Conservation (phyloP, 2,113 vertebrate genomes). For the Platanista minor region DNA sequence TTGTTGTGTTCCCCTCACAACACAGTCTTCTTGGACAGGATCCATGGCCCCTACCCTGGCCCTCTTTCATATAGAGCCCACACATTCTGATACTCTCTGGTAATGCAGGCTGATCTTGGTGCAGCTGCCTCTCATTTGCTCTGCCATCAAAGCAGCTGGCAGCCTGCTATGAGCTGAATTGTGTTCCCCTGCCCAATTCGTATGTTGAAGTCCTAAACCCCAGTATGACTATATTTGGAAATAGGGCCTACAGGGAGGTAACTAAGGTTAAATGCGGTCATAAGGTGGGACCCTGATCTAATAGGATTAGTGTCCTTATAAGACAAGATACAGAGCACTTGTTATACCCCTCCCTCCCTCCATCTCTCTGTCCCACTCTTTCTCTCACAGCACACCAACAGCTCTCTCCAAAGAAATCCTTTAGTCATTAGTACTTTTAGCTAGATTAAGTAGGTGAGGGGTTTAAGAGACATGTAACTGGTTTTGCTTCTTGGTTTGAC, state of each 20-base stretch:
- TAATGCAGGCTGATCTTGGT: neutral
- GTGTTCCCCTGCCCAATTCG: too few species aligned
- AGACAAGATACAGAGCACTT: neutral
- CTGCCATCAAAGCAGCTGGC: neutral
- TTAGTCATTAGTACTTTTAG: neutral
- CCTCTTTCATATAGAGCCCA: neutral
- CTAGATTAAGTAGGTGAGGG: neutral
- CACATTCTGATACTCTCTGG: neutral
- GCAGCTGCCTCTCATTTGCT: neutral
- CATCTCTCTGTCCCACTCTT: neutral
- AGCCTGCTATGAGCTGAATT: neutral
- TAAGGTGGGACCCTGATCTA: neutral
- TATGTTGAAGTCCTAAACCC: neutral
- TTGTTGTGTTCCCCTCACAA: neutral
- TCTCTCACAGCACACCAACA: too few species aligned
- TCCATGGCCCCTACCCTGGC: fast-evolving
- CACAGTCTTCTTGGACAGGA: neutral
- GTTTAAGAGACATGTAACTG: neutral
- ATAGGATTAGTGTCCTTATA: neutral
- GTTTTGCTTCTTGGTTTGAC: neutral
- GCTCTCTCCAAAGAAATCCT: neutral
- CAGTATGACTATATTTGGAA: neutral
- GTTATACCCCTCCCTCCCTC: neutral
- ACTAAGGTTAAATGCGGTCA: neutral
- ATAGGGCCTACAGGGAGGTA: neutral